Conservation (phyloP, 2,888 invertebrate species). For the Strigamia transsilvanica region DNA sequence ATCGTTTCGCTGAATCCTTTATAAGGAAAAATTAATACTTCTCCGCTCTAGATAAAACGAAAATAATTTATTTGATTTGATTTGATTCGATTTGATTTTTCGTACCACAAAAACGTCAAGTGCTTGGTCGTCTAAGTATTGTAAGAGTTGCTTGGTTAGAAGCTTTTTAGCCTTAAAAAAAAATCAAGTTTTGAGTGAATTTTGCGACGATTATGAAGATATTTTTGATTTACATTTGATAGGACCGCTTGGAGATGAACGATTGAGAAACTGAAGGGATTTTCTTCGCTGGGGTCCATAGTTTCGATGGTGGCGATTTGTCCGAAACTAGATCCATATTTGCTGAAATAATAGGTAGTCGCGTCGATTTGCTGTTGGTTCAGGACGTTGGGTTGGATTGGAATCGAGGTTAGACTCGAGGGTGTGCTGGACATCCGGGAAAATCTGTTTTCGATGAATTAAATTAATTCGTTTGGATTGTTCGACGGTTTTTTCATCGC, state of each 20-base stretch:
- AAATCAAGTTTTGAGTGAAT: constrained; percentile 7
- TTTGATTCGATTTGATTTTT: not conserved
- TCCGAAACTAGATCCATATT: constrained; percentile 87
- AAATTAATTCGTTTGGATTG: too few relatives aligned
- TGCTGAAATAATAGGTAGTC: constrained; percentile 85
- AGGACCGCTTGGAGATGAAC: constrained; percentile 62
- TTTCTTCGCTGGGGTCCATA: constrained; percentile 57
- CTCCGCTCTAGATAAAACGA: constrained; percentile 63
- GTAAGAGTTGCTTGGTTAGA: constrained; percentile 82
- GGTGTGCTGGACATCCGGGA: not conserved
- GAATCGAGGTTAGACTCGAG: not conserved
- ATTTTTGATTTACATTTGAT: constrained; percentile 60
- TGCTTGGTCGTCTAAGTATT: constrained; percentile 83
- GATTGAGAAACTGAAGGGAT: constrained; percentile 62
- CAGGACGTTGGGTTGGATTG: constrained; percentile 53
- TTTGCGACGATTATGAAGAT: not conserved
- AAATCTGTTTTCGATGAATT: constrained; percentile 8
- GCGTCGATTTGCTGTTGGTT: constrained; percentile 55
- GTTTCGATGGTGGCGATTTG: constrained; percentile 57
- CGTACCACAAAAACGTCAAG: constrained; percentile 75
- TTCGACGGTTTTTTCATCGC: too few relatives aligned
- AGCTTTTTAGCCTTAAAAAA: constrained; percentile 75
- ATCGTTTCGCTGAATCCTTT: constrained; percentile 94
- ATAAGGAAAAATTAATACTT: constrained; percentile 82
- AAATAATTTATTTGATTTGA: too few relatives aligned